Conservation (phyloP, 2,113 vertebrate genomes). For the Rhabdornis inornatus region DNA sequence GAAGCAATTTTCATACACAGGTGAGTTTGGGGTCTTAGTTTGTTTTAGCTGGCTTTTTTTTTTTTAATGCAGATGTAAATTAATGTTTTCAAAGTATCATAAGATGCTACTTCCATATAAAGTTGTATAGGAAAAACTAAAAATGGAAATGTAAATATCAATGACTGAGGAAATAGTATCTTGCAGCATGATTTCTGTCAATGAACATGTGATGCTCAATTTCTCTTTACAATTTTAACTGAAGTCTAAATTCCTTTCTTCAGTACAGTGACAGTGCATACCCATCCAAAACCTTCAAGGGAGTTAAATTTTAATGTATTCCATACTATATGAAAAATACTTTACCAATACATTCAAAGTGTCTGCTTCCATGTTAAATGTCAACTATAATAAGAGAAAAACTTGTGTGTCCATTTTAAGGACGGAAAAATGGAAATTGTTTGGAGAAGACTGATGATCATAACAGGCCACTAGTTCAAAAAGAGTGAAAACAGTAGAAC, state of each 20-base stretch:
- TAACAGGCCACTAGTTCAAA: neutral
- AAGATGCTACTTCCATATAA: neutral
- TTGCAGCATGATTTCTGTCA: neutral
- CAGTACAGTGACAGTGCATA: neutral
- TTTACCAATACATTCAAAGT: neutral
- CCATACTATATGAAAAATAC: neutral
- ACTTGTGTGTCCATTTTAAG: neutral
- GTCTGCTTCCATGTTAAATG: neutral
- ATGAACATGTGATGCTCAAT: neutral
- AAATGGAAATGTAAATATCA: neutral
- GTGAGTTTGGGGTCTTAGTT: neutral
- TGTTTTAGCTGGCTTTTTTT: neutral
- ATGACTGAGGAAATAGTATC: neutral
- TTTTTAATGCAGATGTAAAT: neutral
- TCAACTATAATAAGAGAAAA: neutral
- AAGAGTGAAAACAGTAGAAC: neutral
- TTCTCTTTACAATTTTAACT: neutral
- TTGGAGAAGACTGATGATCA: fast-evolving
- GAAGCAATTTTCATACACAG: neutral
- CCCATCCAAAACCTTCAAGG: neutral
- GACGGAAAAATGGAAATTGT: neutral
- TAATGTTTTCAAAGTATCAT: neutral
- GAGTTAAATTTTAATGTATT: neutral
- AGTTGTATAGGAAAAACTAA: neutral
- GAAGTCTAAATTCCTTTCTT: neutral